Percentiles rank a stretch among this genome's conserved stretches.
phyloP scores from a whole-genome alignment of 2,113 vertebrate genomes.

The Riparia riparia region DNA sequence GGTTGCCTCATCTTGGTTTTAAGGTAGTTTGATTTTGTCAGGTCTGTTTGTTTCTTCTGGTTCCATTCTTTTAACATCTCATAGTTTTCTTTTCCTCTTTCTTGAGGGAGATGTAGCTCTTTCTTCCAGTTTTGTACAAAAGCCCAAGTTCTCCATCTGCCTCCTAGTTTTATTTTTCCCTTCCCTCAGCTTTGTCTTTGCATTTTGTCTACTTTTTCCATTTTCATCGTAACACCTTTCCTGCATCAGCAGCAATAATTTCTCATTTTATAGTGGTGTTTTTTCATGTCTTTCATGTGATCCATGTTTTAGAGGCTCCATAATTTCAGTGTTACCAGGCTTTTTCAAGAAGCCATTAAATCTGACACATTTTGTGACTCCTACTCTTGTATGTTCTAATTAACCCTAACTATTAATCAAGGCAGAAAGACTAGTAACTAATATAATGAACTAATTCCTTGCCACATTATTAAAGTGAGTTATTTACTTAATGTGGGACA shows the following conservation, averaged over 20 bases:
- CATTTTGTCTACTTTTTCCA: neutral
- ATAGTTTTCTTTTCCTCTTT: neutral
- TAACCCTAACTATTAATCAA: neutral
- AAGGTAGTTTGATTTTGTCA: neutral
- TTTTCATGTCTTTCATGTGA: neutral
- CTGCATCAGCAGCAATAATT: neutral
- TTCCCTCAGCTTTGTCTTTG: neutral
- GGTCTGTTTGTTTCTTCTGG: neutral
- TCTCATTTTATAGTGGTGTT: neutral
- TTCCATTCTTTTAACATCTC: neutral
- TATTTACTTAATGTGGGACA: neutral
- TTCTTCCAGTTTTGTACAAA: neutral
- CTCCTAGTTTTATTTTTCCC: neutral
- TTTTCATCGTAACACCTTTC: neutral
- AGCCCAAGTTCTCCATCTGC: neutral
- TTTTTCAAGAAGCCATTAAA: neutral
- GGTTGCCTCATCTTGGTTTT: neutral
- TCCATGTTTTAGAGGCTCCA: neutral
- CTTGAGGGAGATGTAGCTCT: neutral
- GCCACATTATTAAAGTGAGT: neutral
- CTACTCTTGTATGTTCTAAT: neutral
- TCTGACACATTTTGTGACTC: neutral
- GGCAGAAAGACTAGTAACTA: neutral
- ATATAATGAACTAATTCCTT: neutral
- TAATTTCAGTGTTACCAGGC: neutral